Conservation (phyloP, 2,797 vertebrate species). For the Phoeniculus purpureus region DNA sequence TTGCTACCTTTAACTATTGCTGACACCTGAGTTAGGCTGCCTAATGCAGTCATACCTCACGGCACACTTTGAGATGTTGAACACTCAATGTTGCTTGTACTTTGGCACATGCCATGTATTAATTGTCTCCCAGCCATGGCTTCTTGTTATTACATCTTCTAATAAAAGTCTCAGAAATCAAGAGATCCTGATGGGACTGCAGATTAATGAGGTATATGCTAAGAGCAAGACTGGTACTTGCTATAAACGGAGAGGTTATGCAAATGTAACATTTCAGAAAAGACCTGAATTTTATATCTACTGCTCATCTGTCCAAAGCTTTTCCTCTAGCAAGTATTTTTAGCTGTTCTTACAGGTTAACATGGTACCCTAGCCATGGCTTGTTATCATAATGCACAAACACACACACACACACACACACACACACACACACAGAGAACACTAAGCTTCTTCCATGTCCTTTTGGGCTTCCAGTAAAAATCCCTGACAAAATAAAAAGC, state of each 20-base stretch:
- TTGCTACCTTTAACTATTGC: rapidly evolving
- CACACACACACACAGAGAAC: background rate
- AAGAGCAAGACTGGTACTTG: background rate
- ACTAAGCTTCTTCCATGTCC: background rate
- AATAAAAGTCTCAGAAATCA: background rate
- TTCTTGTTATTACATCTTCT: background rate
- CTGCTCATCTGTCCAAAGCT: background rate
- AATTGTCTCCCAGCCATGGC: background rate
- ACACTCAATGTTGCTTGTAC: background rate
- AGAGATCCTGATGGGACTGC: background rate
- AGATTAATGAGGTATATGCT: background rate
- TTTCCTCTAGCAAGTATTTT: background rate
- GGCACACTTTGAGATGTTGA: too few relatives aligned
- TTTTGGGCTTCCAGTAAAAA: background rate
- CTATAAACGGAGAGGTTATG: slow-evolving; percentile 27
- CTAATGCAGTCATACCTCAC: background rate
- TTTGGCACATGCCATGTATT: background rate
- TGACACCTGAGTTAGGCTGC: background rate
- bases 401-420: background rate
- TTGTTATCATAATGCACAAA: background rate
- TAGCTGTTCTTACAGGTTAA: background rate
- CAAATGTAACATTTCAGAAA: slow-evolving; percentile 46
- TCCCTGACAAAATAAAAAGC: background rate
- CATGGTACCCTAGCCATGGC: rapidly evolving
- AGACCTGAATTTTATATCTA: slow-evolving; percentile 2